A percentile compares a stretch with the other conserved stretches of the same genome.
phyloP scores from a whole-genome alignment of 2,797 vertebrate species.

The Rhinichthys osculus region DNA sequence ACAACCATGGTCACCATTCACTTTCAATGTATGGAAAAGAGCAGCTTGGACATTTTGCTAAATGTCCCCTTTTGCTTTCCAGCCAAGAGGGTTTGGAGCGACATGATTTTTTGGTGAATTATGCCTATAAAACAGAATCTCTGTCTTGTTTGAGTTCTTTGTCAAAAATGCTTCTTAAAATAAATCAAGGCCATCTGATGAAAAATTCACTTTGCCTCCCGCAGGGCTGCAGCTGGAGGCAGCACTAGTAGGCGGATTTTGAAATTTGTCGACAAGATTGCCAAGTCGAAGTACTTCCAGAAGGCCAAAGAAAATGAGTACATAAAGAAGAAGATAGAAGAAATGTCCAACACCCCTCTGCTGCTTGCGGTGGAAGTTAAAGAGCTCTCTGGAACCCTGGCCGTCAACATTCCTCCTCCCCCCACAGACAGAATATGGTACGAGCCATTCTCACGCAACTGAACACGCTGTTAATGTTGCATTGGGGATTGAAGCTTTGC shows the following conservation, averaged over 20 bases:
- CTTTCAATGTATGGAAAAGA: not conserved
- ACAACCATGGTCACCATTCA: not conserved
- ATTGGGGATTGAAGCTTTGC: slow-evolving; percentile 26
- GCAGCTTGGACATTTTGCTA: not conserved
- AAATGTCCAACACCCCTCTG: slow-evolving; percentile 90
- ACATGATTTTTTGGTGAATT: not conserved
- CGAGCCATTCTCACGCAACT: slow-evolving; percentile 17
- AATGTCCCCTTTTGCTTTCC: not conserved
- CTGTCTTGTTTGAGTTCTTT: not conserved
- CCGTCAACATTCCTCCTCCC: slow-evolving; percentile 86
- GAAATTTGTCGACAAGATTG: slow-evolving; percentile 89
- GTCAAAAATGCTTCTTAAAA: slow-evolving; percentile 1
- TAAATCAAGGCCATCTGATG: slow-evolving; percentile 34
- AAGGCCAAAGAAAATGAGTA: slow-evolving; percentile 89
- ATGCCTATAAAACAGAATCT: not conserved
- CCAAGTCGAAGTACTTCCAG: slow-evolving; percentile 93
- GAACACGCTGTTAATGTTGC: not conserved
- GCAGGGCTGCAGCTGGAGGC: slow-evolving; percentile 70
- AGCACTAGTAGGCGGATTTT: slow-evolving; percentile 87
- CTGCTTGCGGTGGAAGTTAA: slow-evolving; percentile 89
- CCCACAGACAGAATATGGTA: slow-evolving; percentile 92
- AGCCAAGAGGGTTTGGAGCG: not conserved
- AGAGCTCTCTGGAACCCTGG: slow-evolving; percentile 84
- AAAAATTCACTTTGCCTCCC: slow-evolving; percentile 57
- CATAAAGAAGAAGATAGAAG: slow-evolving; percentile 92